phyloP scores from a whole-genome alignment of 1,140 invertebrate genomes.

The Papilio polytes region DNA sequence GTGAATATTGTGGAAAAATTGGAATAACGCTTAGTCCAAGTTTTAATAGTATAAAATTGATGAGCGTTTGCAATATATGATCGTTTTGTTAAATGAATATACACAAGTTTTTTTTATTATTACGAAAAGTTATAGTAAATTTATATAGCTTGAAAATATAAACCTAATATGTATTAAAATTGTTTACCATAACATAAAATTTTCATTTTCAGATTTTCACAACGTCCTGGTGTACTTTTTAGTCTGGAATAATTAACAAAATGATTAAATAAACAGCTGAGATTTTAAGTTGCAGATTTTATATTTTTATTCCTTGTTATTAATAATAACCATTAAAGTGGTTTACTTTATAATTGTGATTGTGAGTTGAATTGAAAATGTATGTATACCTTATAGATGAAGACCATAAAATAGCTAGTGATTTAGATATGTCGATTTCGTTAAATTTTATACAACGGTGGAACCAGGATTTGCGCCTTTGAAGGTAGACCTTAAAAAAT shows the following conservation, averaged over 20 bases:
- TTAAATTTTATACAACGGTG: too few species aligned
- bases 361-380: too few species aligned
- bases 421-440: too few species aligned
- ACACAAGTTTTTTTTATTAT: neutral
- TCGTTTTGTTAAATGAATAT: neutral
- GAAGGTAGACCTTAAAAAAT: too few species aligned
- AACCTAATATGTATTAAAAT: slow-evolving; percentile 34
- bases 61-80: neutral
- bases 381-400: too few species aligned
- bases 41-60: neutral
- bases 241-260: slow-evolving; percentile 68
- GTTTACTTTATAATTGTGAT: neutral
- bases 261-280: neutral
- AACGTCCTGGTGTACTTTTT: slow-evolving; percentile 76
- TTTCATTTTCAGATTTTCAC: slow-evolving; percentile 75
- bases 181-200: slow-evolving; percentile 39
- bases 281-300: slow-evolving; percentile 6
- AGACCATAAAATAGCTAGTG: too few species aligned
- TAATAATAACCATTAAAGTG: slow-evolving; percentile 2
- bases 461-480: too few species aligned
- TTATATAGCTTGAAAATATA: slow-evolving; percentile 8
- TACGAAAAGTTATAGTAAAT: neutral
- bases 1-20: neutral
- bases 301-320: neutral
- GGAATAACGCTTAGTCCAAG: neutral